Conservation (phyloP, 2,797 vertebrate genomes). For the Adelosebastes latens region DNA sequence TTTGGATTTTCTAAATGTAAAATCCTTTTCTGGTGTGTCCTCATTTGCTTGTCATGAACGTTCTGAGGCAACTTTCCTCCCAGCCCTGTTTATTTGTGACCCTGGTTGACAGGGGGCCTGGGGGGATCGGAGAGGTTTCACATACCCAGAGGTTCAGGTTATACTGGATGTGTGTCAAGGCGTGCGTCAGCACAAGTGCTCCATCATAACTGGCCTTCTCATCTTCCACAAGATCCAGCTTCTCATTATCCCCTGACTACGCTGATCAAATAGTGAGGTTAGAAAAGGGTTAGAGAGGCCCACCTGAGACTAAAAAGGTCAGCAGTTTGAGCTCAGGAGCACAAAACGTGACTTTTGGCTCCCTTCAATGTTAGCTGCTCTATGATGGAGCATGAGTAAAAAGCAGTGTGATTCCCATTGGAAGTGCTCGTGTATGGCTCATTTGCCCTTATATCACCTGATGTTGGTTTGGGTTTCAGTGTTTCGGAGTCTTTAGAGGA, state of each 20-base stretch:
- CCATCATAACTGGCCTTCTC: conserved; percentile 42
- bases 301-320: neutral
- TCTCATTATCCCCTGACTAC: conserved; percentile 34
- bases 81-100: conserved; percentile 28
- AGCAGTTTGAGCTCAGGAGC: neutral
- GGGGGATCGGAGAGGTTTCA: conserved; percentile 20
- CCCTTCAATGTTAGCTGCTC: neutral
- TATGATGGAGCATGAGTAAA: neutral
- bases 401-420: neutral
- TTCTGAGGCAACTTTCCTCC: conserved; percentile 1
- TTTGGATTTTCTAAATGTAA: neutral
- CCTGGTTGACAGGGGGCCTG: neutral
- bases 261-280: conserved; percentile 33
- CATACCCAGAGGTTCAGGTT: conserved; percentile 64
- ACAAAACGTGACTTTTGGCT: neutral
- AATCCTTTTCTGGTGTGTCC: neutral
- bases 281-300: neutral
- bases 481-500: neutral
- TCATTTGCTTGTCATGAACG: neutral
- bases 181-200: conserved; percentile 17
- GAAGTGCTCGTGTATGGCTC: neutral
- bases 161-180: conserved; percentile 51
- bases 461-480: conserved; percentile 17
- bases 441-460: neutral
- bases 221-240: conserved; percentile 34